Conservation (phyloP, 1,140 invertebrate genomes). For the Apis mellifera region Amel_HAv3.1 CM009935.2:9768501-9769000, state of each 20-base stretch:
- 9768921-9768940: conserved; percentile 65
- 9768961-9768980: conserved; percentile 60
- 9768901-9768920: conserved; percentile 60
- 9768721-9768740: neutral
- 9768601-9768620: too few species aligned
- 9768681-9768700: neutral
- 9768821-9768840: conserved; percentile 55
- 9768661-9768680: neutral
- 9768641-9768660: neutral
- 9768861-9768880: conserved; percentile 60
- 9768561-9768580: too few species aligned
- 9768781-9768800: neutral
- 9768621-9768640: neutral
- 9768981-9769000: conserved; percentile 68
- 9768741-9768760: neutral
- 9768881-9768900: conserved; percentile 69
- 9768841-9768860: conserved; percentile 13
- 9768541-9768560: too few species aligned
- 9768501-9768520: neutral
- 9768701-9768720: neutral
- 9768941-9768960: conserved; percentile 63
- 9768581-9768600: neutral
- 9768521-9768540: too few species aligned
- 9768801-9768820: conserved; percentile 57
- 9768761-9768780: neutral